A percentile compares a stretch with the other conserved stretches of the same genome.
These are phyloP conservation scores for Patella caerulea DNA, from an alignment of 2,888 invertebrate species.

Conservation along the genomic window DNA sequence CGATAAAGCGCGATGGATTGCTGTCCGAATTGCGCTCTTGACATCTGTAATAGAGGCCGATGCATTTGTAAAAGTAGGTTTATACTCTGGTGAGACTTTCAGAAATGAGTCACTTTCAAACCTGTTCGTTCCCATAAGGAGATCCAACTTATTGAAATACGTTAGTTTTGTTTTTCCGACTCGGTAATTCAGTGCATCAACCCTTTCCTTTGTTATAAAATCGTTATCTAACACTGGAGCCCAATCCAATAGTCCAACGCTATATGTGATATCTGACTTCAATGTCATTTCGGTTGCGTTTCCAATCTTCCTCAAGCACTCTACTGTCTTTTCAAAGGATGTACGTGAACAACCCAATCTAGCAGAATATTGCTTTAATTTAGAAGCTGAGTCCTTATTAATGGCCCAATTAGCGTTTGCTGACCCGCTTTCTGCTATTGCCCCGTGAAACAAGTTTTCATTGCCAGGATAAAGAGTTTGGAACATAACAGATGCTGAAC, in stretches of 20 bases:
- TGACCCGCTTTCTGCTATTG: conserved; percentile 52
- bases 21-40: too few relatives aligned
- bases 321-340: neutral
- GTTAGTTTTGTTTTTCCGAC: neutral
- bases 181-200: neutral
- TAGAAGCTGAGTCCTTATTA: neutral
- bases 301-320: neutral
- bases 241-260: neutral
- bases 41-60: too few relatives aligned
- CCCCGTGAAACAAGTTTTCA: conserved; percentile 47
- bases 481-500: conserved; percentile 43
- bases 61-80: too few relatives aligned
- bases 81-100: neutral
- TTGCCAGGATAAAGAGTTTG: conserved; percentile 45
- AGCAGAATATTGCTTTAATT: neutral
- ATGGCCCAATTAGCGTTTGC: conserved; percentile 17
- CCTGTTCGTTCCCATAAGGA: neutral
- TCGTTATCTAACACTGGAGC: neutral
- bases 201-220: neutral
- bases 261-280: too few relatives aligned
- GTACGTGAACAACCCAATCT: neutral
- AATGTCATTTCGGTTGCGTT: neutral
- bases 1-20: too few relatives aligned
- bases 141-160: neutral
- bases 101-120: neutral